phyloP scores from a whole-genome alignment of 2,797 vertebrate species.

The Amphiprion clarkii region DNA sequence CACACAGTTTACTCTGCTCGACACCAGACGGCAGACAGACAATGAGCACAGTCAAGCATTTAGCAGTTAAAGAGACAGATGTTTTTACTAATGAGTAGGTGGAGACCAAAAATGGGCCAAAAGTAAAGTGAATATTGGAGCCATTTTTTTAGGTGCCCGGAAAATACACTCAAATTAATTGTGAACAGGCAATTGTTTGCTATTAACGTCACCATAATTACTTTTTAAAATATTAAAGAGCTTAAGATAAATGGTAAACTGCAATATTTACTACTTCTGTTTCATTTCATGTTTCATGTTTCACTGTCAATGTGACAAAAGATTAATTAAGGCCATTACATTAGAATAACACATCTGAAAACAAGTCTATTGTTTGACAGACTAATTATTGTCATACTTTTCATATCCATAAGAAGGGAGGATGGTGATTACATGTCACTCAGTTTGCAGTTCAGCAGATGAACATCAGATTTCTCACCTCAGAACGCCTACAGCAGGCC shows the following conservation, averaged over 20 bases:
- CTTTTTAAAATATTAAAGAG: too few relatives aligned
- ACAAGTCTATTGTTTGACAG: background rate
- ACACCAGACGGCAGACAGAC: background rate
- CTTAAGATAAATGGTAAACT: background rate
- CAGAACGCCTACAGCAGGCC: background rate
- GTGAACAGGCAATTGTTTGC: background rate
- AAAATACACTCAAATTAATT: background rate
- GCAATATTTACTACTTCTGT: background rate
- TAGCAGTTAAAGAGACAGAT: background rate
- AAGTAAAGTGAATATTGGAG: background rate
- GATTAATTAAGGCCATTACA: background rate
- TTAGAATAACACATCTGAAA: background rate
- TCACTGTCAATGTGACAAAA: background rate
- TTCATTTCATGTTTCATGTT: background rate
- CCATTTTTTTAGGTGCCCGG: background rate
- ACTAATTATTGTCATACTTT: slow-evolving; percentile 3
- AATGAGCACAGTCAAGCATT: background rate
- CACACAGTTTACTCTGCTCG: background rate
- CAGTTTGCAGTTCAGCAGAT: too few relatives aligned
- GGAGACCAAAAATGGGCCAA: background rate
- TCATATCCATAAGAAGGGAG: background rate
- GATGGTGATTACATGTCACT: background rate
- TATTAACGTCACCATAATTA: background rate
- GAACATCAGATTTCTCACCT: background rate
- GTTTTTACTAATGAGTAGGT: background rate